Conservation (phyloP, 2,113 vertebrate species). For the Pangasianodon hypophthalmus region DNA sequence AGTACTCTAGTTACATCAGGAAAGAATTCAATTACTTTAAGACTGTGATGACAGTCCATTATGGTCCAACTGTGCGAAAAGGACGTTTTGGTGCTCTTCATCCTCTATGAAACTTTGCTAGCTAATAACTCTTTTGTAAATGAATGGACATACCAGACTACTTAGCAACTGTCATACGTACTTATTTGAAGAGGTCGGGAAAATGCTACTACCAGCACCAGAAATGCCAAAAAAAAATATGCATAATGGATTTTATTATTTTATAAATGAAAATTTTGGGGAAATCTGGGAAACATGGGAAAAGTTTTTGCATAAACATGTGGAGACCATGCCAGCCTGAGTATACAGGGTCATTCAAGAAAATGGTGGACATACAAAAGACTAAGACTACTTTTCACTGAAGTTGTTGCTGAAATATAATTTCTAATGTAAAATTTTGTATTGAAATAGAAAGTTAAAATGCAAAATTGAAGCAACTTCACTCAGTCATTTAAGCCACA, state of each 20-base stretch:
- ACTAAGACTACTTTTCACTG: neutral
- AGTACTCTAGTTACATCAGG: slow-evolving; percentile 16
- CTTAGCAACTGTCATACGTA: slow-evolving; percentile 16
- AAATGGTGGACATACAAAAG: neutral
- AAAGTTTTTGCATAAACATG: no score
- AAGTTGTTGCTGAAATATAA: neutral
- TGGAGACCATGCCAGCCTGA: no score
- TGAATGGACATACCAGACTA: neutral
- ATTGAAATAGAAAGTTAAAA: neutral
- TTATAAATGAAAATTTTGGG: neutral
- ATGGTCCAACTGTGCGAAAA: slow-evolving; percentile 15
- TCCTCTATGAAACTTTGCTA: slow-evolving; percentile 19
- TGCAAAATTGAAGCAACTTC: neutral
- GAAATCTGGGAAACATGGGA: no score
- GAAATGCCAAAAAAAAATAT: neutral
- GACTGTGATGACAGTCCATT: neutral
- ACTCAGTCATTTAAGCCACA: neutral
- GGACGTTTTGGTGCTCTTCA: slow-evolving; percentile 12
- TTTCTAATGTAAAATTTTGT: neutral
- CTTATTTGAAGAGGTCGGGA: slow-evolving; percentile 13
- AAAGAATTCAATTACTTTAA: slow-evolving; percentile 28
- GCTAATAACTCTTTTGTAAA: slow-evolving; percentile 33
- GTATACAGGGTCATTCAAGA: neutral
- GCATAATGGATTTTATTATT: neutral
- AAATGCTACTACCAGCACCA: neutral